A percentile compares a stretch with the other conserved stretches of the same genome.
Evolutionary conservation across 2,113 vertebrate species (phyloP).

Genomic region (Nicator chloris): DNA sequence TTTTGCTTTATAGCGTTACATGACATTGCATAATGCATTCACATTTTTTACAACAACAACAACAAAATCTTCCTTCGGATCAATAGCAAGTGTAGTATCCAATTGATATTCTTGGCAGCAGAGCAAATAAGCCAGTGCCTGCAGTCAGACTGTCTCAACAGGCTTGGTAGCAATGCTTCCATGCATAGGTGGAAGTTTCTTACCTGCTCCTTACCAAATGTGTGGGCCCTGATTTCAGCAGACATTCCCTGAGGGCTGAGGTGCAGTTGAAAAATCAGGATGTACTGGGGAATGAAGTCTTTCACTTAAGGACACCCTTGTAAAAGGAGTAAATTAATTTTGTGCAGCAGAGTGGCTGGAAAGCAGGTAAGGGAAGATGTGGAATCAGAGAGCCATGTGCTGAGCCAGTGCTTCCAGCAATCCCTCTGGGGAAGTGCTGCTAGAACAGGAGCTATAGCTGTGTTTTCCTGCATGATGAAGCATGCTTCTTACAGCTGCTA

Average conservation of each 20-base stretch:
- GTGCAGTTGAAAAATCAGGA: neutral
- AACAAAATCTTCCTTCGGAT: conserved; percentile 35
- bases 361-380: neutral
- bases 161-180: accelerated
- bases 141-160: neutral
- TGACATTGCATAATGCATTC: conserved; percentile 26
- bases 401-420: neutral
- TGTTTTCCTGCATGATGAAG: neutral
- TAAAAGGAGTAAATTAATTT: neutral
- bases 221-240: neutral
- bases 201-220: neutral
- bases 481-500: neutral
- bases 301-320: neutral
- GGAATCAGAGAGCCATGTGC: neutral
- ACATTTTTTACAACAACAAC: conserved; percentile 2
- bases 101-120: conserved; percentile 56
- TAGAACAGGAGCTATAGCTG: neutral
- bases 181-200: neutral
- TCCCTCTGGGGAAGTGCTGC: neutral
- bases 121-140: conserved; percentile 2
- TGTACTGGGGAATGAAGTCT: neutral
- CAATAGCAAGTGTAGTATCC: conserved; percentile 33
- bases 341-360: neutral
- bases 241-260: neutral
- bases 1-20: conserved; percentile 5